Base-by-base conservation (phyloP, 2,888 invertebrate genomes). In the Carabus problematicus region DNA sequence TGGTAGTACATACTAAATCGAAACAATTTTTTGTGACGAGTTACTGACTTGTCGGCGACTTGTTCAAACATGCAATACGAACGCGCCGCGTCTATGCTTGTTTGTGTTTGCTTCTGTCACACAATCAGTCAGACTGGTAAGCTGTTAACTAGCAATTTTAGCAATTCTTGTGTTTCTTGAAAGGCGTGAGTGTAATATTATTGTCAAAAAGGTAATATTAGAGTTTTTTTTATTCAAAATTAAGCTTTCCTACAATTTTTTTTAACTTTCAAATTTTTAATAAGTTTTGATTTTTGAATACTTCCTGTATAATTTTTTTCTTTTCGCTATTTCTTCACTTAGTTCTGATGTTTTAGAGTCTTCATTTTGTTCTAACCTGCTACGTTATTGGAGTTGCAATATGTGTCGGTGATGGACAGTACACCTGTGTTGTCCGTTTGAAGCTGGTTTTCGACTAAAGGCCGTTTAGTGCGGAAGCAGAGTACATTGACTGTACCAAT, bases 31-130 rank as follows among this genome's bases (percentile, higher is more conserved):
- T 47, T 47, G 47, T 47, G 47, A 47, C 47, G 47, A 7, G 11
- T 7, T 56, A 56, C 56, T 14, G 18, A 56, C 56, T 56, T 56
- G 56, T 56, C 18, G 56, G 56, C 56, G 56, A 56, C 56, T 56
- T 56, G 56, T n/a, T n/a, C 29, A 56, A 58, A 58, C 58, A 58
- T 58, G 58, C 58, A 58, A 58, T 58, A 58, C 58, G 58, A 60
- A 60, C n/a, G 60, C 60, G 60, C 42, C 42, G 42, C 42, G n/a
- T n/a, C n/a, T n/a, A n/a, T n/a, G n/a, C 42, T 8, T 9, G 42
- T 42, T 9, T 42, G 42, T 8, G 47, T 47, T 47, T 47, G 47
- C 47, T 47, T 47, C 47, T 7, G 47, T 47, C 47, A 47, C 47
- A 47, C 47, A 47, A 47, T 47, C 42, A 47, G 11, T 47, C 47